These are phyloP conservation scores for Myotis davidii DNA, from an alignment of 2,113 vertebrate species.

Conservation along the genomic window DNA sequence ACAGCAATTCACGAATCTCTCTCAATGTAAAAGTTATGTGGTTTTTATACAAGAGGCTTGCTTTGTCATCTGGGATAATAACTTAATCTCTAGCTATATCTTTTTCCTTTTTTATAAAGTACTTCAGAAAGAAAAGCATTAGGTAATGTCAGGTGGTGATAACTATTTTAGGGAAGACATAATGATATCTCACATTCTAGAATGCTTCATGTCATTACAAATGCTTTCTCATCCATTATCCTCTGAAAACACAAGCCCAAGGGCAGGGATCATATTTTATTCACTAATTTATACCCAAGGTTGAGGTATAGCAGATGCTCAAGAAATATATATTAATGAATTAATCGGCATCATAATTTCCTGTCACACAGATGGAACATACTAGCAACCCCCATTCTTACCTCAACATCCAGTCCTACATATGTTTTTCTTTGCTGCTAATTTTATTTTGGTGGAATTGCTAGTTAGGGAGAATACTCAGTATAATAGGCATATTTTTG, in stretches of 20 bases:
- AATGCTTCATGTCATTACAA: background rate
- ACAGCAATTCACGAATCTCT: background rate
- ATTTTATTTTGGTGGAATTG: slow-evolving; percentile 14
- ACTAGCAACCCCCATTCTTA: background rate
- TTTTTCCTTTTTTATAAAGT: background rate
- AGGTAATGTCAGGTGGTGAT: background rate
- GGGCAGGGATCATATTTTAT: background rate
- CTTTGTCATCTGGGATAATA: background rate
- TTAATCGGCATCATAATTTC: background rate
- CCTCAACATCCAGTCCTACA: background rate
- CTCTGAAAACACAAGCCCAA: slow-evolving; percentile 23
- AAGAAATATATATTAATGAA: background rate
- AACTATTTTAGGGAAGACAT: background rate
- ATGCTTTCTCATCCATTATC: background rate
- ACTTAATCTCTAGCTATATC: background rate
- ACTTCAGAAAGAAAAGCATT: background rate
- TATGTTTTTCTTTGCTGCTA: background rate
- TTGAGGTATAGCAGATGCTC: background rate
- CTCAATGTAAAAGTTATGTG: background rate
- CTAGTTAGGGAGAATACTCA: background rate
- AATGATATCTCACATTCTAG: background rate
- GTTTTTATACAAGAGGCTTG: background rate
- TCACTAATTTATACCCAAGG: background rate
- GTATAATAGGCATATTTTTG: background rate
- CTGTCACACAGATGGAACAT: background rate